Conservation (phyloP, 2,113 vertebrate genomes). For the Notarius quadriscutis region DNA sequence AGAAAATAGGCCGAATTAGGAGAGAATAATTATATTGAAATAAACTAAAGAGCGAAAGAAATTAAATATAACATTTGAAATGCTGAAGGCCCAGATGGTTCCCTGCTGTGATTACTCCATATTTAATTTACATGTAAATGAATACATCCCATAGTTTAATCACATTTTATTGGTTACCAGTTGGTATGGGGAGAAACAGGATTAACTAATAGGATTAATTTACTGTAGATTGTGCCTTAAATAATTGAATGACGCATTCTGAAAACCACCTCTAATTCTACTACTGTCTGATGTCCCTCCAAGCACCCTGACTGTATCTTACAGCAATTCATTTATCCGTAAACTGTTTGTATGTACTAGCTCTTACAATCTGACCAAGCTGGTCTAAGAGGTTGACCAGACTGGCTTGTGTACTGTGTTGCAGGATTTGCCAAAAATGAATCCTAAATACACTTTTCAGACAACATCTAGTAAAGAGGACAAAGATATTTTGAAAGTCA, state of each 20-base stretch:
- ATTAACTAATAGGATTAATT: not conserved
- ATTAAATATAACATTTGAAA: not conserved
- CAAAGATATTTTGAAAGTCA: not conserved
- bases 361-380: not conserved
- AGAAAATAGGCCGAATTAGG: too few species aligned
- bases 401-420: not conserved
- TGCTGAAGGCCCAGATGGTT: too few species aligned
- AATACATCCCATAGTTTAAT: not conserved
- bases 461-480: not conserved
- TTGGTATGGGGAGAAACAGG: not conserved
- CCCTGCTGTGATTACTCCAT: not conserved
- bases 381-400: not conserved
- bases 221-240: not conserved
- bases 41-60: too few species aligned
- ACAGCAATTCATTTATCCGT: not conserved
- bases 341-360: not conserved
- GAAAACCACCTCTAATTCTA: not conserved
- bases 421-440: not conserved
- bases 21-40: too few species aligned
- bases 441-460: not conserved
- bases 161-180: slow-evolving; percentile 1
- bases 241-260: not conserved
- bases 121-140: not conserved
- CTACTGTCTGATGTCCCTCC: not conserved
- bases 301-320: not conserved